phyloP scores from a whole-genome alignment of 2,797 vertebrate genomes.

The Dicrostonyx torquatus region DNA sequence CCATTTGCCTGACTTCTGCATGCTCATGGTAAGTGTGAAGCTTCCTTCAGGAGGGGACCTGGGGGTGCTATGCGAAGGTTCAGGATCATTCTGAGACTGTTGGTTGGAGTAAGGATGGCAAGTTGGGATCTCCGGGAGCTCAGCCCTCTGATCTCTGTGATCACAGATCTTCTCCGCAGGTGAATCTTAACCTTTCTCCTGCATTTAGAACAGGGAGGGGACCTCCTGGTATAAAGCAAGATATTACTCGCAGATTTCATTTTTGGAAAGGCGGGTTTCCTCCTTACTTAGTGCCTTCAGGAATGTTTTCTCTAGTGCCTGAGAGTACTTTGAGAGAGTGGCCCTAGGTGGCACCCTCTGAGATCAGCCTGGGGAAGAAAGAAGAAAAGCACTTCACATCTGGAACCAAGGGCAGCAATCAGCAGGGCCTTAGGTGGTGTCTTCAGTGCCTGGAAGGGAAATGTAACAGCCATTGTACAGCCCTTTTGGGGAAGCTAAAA shows the following conservation, averaged over 20 bases:
- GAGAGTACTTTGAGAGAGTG: neutral
- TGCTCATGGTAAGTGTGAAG: slow-evolving; percentile 94
- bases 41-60: fast-evolving
- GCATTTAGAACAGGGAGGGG: neutral
- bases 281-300: neutral
- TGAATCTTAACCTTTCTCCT: neutral
- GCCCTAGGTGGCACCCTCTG: neutral
- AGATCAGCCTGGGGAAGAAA: neutral
- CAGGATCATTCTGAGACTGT: neutral
- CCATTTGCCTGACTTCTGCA: slow-evolving; percentile 98
- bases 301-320: neutral
- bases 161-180: neutral
- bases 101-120: neutral
- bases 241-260: neutral
- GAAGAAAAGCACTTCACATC: neutral
- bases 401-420: neutral
- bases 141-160: neutral
- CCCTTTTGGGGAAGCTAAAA: neutral
- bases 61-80: too few species aligned
- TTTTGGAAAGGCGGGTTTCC: neutral
- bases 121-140: neutral
- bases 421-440: neutral
- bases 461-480: neutral
- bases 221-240: neutral
- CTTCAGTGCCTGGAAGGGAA: neutral